Percentiles rank a stretch among this genome's conserved stretches.
Conservation (phyloP, 2,888 invertebrate genomes). For the Myopa testacea region DNA sequence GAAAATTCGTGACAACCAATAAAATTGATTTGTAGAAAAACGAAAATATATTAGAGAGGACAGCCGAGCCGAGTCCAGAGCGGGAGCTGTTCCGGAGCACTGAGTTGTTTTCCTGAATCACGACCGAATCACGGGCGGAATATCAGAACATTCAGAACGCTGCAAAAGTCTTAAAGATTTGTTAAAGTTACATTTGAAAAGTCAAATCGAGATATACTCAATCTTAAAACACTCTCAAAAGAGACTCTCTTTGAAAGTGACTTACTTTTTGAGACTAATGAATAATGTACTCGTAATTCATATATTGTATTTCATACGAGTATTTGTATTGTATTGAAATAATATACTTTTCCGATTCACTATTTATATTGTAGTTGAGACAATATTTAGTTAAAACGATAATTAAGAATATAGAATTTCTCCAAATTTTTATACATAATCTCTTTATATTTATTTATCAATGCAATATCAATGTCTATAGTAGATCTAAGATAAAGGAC, state of each 20-base stretch:
- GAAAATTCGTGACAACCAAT: constrained; percentile 40
- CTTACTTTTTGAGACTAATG: no score
- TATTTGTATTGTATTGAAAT: no score
- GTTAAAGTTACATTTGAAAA: background rate
- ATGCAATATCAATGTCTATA: constrained; percentile 16
- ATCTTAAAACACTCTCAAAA: no score
- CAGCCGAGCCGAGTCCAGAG: background rate
- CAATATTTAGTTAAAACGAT: background rate
- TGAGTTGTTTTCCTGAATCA: no score
- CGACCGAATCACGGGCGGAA: no score
- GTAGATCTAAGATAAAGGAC: background rate
- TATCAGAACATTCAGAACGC: no score
- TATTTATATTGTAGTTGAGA: no score
- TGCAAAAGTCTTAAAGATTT: background rate
- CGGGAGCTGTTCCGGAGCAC: no score
- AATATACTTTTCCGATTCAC: no score
- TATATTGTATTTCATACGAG: no score
- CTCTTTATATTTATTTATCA: background rate
- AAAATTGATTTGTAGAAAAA: constrained; percentile 26
- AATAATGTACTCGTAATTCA: background rate
- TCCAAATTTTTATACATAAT: background rate
- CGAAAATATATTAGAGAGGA: background rate
- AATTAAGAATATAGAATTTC: background rate
- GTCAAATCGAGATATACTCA: background rate
- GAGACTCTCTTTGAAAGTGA: no score